Percentiles rank a stretch among this genome's conserved stretches.
These are phyloP conservation scores for Ormyrus rosae DNA, from an alignment of 2,888 invertebrate genomes.

Conservation along the genomic window DNA sequence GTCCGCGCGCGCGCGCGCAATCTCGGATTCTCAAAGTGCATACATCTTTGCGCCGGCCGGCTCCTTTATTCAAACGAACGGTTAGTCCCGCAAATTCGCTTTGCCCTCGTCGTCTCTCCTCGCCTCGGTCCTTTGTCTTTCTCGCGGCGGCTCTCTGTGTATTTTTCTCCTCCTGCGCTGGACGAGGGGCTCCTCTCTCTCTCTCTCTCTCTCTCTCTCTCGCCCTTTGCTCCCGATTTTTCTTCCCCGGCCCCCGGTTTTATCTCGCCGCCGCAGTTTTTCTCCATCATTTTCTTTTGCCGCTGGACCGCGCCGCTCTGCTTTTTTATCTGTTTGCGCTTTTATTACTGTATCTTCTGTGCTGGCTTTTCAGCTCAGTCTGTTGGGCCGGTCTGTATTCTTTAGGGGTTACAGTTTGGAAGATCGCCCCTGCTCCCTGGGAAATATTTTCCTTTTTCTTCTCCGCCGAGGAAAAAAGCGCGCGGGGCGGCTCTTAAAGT, in stretches of 20 bases:
- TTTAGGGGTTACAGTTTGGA: neutral
- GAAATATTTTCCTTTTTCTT: too few relatives aligned
- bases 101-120: constrained; percentile 15
- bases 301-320: neutral
- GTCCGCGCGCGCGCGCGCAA: neutral
- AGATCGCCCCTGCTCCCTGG: neutral
- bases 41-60: neutral
- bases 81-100: constrained; percentile 45
- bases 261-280: constrained; percentile 25
- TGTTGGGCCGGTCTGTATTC: neutral
- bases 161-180: neutral
- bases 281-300: constrained; percentile 12
- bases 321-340: constrained; percentile 15
- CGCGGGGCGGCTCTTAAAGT: too few relatives aligned
- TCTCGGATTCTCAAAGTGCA: constrained; percentile 45
- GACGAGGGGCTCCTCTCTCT: too few relatives aligned
- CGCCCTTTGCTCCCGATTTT: constrained; percentile 21
- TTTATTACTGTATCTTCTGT: neutral
- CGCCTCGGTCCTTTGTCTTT: too few relatives aligned
- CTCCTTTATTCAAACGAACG: constrained; percentile 38
- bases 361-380: constrained; percentile 1
- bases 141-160: neutral
- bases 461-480: too few relatives aligned
- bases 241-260: neutral
- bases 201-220: constrained; percentile 10